Conservation (phyloP, 2,888 invertebrate genomes). For the Trichacis sp. region DNA sequence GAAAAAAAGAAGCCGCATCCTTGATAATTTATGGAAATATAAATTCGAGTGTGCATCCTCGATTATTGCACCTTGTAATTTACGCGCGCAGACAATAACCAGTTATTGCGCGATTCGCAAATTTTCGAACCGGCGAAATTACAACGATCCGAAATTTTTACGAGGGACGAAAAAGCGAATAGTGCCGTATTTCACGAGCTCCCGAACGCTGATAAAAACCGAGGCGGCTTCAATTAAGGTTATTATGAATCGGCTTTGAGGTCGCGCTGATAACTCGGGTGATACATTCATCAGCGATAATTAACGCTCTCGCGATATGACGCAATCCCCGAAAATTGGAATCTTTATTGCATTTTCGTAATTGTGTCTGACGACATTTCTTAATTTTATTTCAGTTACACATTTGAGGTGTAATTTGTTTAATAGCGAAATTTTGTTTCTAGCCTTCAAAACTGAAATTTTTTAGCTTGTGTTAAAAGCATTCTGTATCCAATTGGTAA, state of each 20-base stretch:
- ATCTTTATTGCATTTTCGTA: background rate
- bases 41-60: too few species aligned
- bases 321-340: slow-evolving; percentile 13
- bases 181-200: slow-evolving; percentile 21
- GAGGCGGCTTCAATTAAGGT: slow-evolving; percentile 20
- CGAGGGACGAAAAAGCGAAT: slow-evolving; percentile 33
- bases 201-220: slow-evolving; percentile 23
- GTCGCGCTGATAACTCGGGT: slow-evolving; percentile 8
- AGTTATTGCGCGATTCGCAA: slow-evolving; percentile 38
- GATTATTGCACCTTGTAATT: too few species aligned
- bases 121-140: slow-evolving; percentile 34
- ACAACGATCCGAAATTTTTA: slow-evolving; percentile 33
- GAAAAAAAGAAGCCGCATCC: too few species aligned
- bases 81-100: too few species aligned
- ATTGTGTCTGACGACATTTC: too few species aligned
- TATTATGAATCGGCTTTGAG: slow-evolving; percentile 13
- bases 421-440: too few species aligned
- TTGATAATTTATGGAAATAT: too few species aligned
- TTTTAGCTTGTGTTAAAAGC: too few species aligned
- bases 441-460: too few species aligned
- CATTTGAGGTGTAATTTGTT: too few species aligned
- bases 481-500: too few species aligned
- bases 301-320: slow-evolving; percentile 9
- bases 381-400: too few species aligned
- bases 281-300: slow-evolving; percentile 13